Evolutionary conservation across 2,113 vertebrate genomes (phyloP), one percentile per base, ranked within the genome.

Genomic region (Chaenogobius annularis): DNA sequence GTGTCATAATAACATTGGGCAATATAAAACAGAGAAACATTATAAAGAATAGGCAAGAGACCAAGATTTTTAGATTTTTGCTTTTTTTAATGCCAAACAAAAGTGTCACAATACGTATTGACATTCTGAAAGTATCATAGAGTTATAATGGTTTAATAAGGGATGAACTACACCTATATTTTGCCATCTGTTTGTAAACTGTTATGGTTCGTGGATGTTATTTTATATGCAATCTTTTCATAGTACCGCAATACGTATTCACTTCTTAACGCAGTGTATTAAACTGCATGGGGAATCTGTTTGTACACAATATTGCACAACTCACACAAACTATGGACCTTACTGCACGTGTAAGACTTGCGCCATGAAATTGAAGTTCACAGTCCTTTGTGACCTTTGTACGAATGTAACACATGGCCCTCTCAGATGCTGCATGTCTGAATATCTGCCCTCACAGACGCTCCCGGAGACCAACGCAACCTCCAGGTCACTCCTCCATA

Each of bases 381-480:
- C 74, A 73, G 43, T 19, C 66, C 69, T 71, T 66, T 74, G 54
- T 82, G 77, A 77, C 73, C 72, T 78, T 40, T 50, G 63, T 70
- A 40, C 75, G 23, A 67, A 82, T 78, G 75, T 75, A 55, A 68
- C 71, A 61, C 70, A 74, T 35, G 48, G 44, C 78, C 40, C 52
- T 62, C 3, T 63, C 40, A 31, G 7, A 72, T n/a, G n/a, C 43
- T 7, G 12, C 65, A 50, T 46, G n/a, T 71, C 75, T 72, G 73
- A 64, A 68, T 77, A 73, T 43, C 48, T 48, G 58, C 23, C 55
- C 58, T 61, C 23, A 17, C 26, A 35, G 58, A 23, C 26, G 58
- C 14, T 61, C 7, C 26, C 26, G 14, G 5, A 7, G 26, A 23
- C 56, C 56, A 31, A 59, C 0, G 7, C 56, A 14, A 31, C 22